Conservation (phyloP, 2,113 vertebrate genomes). For the Xyrauchen texanus region DNA sequence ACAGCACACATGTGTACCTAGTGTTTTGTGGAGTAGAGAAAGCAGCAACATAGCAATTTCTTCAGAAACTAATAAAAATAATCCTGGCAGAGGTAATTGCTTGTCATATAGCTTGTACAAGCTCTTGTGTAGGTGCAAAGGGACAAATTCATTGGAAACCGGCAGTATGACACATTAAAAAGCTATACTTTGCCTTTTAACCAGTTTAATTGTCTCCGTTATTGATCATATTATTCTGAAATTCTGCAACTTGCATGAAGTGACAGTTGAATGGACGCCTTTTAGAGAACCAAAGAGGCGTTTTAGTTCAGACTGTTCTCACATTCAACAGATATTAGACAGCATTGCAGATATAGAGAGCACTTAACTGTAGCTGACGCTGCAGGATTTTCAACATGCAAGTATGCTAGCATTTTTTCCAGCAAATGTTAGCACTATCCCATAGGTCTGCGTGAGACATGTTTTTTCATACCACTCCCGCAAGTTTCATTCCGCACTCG, state of each 20-base stretch:
- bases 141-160: conserved; percentile 6
- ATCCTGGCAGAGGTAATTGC: background rate
- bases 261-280: conserved; percentile 35
- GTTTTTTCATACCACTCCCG: too few species aligned
- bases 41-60: background rate
- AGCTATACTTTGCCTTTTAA: too few species aligned
- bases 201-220: conserved; percentile 10
- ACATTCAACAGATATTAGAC: conserved; percentile 11
- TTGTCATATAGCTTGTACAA: background rate
- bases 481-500: too few species aligned
- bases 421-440: conserved; percentile 5
- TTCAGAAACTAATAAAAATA: too few species aligned
- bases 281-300: background rate
- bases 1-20: conserved; percentile 14
- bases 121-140: conserved; percentile 6
- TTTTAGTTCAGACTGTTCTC: too few species aligned
- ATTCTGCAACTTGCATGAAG: background rate
- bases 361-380: conserved; percentile 12
- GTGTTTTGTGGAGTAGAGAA: too few species aligned
- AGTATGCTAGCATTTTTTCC: conserved; percentile 26
- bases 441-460: background rate
- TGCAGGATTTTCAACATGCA: conserved; percentile 15
- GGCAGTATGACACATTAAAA: background rate
- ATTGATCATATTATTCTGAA: conserved; percentile 20
- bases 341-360: conserved; percentile 22